Evolutionary conservation across 2,797 vertebrate genomes (phyloP).

Genomic region (Danio tinwini): DNA sequence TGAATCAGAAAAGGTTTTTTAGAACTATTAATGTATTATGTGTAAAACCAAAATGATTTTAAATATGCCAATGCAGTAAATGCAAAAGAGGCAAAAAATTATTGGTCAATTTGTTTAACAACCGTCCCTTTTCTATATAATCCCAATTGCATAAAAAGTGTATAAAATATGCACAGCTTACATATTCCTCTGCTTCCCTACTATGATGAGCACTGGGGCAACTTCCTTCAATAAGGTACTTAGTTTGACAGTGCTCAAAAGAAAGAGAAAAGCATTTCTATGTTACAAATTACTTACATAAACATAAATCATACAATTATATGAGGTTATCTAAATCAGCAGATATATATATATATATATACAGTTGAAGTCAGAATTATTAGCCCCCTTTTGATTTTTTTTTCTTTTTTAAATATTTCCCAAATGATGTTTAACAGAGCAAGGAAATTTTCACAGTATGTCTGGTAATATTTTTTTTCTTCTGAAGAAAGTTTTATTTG

Average conservation of each 20-base stretch:
- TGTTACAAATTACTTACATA: not conserved
- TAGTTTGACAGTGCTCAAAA: not conserved
- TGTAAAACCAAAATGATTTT: not conserved
- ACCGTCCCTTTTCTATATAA: conserved; percentile 1
- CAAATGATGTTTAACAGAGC: too few species aligned
- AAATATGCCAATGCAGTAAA: not conserved
- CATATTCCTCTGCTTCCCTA: not conserved
- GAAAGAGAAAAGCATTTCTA: conserved; percentile 7
- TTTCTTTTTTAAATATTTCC: too few species aligned
- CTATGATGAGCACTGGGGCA: not conserved
- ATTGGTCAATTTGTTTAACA: not conserved
- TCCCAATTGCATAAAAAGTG: not conserved
- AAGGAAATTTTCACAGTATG: too few species aligned
- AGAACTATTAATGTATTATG: not conserved
- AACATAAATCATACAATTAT: not conserved
- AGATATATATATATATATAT: too few species aligned
- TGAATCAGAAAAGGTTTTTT: conserved; percentile 5
- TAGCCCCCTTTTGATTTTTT: too few species aligned
- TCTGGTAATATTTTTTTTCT: too few species aligned
- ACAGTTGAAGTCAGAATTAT: too few species aligned
- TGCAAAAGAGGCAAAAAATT: not conserved
- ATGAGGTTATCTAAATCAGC: too few species aligned
- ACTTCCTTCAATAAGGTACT: not conserved
- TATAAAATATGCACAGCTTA: not conserved
- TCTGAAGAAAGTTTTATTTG: too few species aligned